Conservation (phyloP, 2,797 vertebrate species). For the Anolis apletophallus region DNA sequence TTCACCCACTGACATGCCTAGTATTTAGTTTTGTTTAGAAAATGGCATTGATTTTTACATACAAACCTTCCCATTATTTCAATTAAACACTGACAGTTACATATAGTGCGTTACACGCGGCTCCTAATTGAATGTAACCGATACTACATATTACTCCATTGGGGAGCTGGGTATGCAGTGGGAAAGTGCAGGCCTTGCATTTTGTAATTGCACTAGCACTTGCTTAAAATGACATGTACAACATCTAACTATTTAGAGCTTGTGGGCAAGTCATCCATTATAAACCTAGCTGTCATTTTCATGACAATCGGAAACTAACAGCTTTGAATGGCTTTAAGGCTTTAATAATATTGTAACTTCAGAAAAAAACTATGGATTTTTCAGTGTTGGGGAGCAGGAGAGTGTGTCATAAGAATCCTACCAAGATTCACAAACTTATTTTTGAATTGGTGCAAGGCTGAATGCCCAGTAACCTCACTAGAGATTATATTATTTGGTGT, state of each 20-base stretch:
- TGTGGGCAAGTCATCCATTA: conserved; percentile 12
- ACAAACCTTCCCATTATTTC: neutral
- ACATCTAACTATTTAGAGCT: conserved; percentile 7
- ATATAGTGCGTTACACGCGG: neutral
- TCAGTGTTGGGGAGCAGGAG: no score
- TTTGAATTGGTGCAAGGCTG: neutral
- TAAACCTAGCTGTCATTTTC: neutral
- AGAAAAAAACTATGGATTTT: neutral
- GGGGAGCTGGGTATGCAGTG: rapidly evolving
- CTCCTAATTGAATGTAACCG: neutral
- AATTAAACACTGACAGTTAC: conserved; percentile 10
- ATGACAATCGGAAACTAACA: conserved; percentile 14
- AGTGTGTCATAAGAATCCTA: neutral
- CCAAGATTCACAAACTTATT: neutral
- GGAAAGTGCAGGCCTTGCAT: neutral
- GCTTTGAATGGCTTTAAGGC: neutral
- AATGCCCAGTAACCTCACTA: no score
- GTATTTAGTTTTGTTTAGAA: neutral
- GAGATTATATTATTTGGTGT: no score
- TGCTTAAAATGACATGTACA: conserved; percentile 12
- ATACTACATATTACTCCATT: neutral
- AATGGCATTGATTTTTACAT: neutral
- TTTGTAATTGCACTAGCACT: neutral
- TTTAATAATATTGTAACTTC: neutral
- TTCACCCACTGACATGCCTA: conserved; percentile 3